Evolutionary conservation across 1,140 invertebrate species (phyloP).

Genomic region (Calephelis nemesis): DNA sequence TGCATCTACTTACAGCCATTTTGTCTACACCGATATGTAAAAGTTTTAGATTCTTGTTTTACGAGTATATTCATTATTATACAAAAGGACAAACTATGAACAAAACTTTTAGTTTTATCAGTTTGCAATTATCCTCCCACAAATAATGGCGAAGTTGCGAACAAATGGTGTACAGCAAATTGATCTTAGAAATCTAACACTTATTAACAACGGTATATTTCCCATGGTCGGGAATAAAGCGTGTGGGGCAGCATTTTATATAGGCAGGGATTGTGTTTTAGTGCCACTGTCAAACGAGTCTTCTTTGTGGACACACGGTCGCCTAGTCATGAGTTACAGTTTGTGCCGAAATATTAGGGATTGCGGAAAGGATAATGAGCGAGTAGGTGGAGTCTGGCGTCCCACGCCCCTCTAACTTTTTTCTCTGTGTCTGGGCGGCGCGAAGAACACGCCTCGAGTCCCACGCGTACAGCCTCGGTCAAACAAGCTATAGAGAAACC

Average conservation of each 20-base stretch:
- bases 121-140: no score
- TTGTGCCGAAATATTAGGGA: constrained; percentile 64
- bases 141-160: neutral
- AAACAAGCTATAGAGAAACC: constrained; percentile 51
- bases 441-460: constrained; percentile 63
- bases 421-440: constrained; percentile 66
- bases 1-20: no score
- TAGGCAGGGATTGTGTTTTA: constrained; percentile 56
- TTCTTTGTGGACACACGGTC: constrained; percentile 63
- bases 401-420: constrained; percentile 67
- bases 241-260: constrained; percentile 71
- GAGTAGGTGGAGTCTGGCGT: constrained; percentile 67
- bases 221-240: constrained; percentile 52
- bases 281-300: constrained; percentile 68
- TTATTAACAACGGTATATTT: constrained; percentile 46
- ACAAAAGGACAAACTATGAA: neutral
- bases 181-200: constrained; percentile 31
- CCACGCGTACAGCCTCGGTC: constrained; percentile 53
- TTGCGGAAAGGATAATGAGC: constrained; percentile 71
- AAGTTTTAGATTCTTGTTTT: no score
- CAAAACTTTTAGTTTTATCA: neutral
- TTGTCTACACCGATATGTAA: no score
- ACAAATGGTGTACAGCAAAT: constrained; percentile 22
- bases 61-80: no score
- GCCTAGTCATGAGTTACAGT: constrained; percentile 45